Conservation (phyloP, 2,113 vertebrate species). For the Candoia aspera region DNA sequence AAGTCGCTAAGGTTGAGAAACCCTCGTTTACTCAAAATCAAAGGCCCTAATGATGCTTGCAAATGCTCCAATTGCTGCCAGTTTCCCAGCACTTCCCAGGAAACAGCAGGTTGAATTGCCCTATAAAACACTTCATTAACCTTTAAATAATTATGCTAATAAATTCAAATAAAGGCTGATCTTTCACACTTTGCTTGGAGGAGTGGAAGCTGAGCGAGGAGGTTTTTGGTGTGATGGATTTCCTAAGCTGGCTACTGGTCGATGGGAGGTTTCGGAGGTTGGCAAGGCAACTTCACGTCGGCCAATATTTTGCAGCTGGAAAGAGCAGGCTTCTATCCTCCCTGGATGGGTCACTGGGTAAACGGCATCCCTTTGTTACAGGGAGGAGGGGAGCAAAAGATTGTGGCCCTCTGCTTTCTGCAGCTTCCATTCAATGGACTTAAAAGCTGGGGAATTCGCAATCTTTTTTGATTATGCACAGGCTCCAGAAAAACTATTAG, state of each 20-base stretch:
- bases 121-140: constrained; percentile 30
- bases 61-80: neutral
- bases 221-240: neutral
- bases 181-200: neutral
- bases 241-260: fast-evolving
- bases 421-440: neutral
- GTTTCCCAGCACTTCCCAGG: neutral
- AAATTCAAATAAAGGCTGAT: constrained; percentile 12
- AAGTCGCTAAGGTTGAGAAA: too few relatives aligned
- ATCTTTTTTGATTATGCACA: neutral
- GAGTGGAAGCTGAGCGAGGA: neutral
- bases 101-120: constrained; percentile 1
- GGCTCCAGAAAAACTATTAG: neutral
- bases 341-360: neutral
- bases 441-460: neutral
- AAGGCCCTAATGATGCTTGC: neutral
- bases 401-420: too few relatives aligned
- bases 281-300: neutral
- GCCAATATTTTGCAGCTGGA: neutral
- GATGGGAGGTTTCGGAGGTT: neutral
- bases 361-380: neutral
- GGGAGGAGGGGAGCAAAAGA: neutral
- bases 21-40: neutral
- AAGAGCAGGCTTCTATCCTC: neutral
- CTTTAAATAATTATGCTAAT: constrained; percentile 36